These are phyloP conservation scores for Thunnus maccoyii DNA, from an alignment of 2,113 vertebrate species.

Conservation along the genomic window DNA sequence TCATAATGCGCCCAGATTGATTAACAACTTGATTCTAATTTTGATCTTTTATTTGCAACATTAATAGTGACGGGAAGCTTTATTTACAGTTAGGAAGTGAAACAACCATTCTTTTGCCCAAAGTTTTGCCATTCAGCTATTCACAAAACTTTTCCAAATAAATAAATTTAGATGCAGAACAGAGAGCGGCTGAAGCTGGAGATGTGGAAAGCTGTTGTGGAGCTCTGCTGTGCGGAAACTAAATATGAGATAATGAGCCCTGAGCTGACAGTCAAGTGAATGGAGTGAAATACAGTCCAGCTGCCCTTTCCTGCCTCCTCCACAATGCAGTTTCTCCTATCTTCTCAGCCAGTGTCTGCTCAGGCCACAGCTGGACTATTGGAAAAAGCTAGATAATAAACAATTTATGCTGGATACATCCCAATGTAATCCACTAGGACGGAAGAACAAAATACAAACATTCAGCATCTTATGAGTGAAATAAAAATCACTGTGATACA, in stretches of 20 bases:
- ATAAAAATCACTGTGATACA: neutral
- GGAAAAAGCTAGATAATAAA: conserved; percentile 38
- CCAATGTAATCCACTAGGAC: neutral
- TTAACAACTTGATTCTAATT: conserved; percentile 13
- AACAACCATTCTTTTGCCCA: conserved; percentile 7
- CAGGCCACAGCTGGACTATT: conserved; percentile 36
- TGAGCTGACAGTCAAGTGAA: conserved; percentile 53
- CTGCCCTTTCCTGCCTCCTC: conserved; percentile 33
- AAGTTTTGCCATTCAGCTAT: conserved; percentile 10
- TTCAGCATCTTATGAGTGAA: neutral
- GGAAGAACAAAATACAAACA: neutral
- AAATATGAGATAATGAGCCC: conserved; percentile 59
- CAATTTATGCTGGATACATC: conserved; percentile 6
- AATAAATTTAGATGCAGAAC: conserved; percentile 42
- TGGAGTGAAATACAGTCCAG: conserved; percentile 45
- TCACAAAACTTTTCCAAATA: conserved; percentile 34
- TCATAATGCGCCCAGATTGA: neutral
- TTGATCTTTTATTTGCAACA: conserved; percentile 3
- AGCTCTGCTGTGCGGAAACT: conserved; percentile 31
- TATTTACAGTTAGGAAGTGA: conserved; percentile 1
- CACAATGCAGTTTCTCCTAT: conserved; percentile 35
- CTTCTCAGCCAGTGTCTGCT: conserved; percentile 23
- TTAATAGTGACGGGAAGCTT: neutral
- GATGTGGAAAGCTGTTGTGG: conserved; percentile 22
- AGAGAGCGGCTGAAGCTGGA: neutral